These are phyloP conservation scores for Zoanthus sociatus DNA, from an alignment of 92 coral and sea anemone species.

Conservation along the genomic window DNA sequence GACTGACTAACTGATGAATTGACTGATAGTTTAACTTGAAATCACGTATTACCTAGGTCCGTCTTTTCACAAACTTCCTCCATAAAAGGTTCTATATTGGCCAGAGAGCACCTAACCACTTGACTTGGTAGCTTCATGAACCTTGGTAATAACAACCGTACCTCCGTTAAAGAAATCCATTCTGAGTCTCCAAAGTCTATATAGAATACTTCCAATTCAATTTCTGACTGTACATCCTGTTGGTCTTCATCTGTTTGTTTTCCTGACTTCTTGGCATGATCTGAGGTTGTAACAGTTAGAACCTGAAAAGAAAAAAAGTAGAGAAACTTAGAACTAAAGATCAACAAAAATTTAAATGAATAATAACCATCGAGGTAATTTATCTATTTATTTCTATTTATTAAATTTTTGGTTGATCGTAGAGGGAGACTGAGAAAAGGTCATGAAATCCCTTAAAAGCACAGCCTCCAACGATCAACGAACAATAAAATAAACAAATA, in stretches of 20 bases:
- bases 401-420: too few relatives aligned
- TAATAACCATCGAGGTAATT: too few relatives aligned
- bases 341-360: too few relatives aligned
- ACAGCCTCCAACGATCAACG: too few relatives aligned
- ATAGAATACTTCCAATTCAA: constrained; percentile 81
- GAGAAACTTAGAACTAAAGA: not conserved
- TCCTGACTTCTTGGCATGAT: constrained; percentile 1
- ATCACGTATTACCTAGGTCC: not conserved
- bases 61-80: constrained; percentile 8
- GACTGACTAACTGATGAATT: not conserved
- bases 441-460: too few relatives aligned
- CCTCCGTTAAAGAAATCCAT: constrained; percentile 69
- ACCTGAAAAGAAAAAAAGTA: not conserved
- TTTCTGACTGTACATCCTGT: constrained; percentile 25
- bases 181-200: constrained; percentile 91
- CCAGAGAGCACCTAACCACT: constrained; percentile 85
- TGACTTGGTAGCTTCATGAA: constrained; percentile 93
- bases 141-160: constrained; percentile 76
- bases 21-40: not conserved
- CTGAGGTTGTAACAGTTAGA: constrained; percentile 15
- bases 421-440: too few relatives aligned
- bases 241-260: constrained; percentile 11
- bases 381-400: too few relatives aligned
- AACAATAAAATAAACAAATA: too few relatives aligned
- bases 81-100: constrained; percentile 77